Evolutionary conservation across 2,797 vertebrate species (phyloP).

Genomic region (Falco berigora): DNA sequence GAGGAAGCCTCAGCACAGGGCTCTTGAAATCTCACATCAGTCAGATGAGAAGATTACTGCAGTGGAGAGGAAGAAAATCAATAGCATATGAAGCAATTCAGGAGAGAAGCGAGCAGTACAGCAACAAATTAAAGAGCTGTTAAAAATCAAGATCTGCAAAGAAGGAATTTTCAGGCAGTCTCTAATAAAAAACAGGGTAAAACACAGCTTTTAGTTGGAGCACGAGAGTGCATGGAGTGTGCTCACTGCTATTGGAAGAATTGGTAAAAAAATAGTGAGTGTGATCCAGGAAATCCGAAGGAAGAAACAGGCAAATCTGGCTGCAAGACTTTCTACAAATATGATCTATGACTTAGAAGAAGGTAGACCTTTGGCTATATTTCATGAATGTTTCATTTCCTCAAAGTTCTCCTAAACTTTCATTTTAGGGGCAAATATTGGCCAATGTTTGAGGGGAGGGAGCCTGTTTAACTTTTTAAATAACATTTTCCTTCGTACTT

Average conservation of each 20-base stretch:
- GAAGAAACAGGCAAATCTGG: not conserved
- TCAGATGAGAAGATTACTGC: not conserved
- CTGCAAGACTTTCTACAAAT: not conserved
- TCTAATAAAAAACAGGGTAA: not conserved
- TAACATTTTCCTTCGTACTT: not conserved
- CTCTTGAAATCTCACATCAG: not conserved
- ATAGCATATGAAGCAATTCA: not conserved
- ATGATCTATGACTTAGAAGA: not conserved
- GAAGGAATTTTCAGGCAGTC: not conserved
- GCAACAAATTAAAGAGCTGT: not conserved
- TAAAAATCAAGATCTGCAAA: not conserved
- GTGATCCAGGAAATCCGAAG: not conserved
- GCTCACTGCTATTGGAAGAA: not conserved
- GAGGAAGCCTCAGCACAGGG: not conserved
- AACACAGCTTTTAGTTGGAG: not conserved
- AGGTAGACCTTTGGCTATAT: not conserved
- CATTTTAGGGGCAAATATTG: constrained; percentile 21
- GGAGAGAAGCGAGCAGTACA: not conserved
- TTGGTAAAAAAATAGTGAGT: not conserved
- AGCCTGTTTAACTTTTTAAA: not conserved
- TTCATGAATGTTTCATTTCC: constrained; percentile 41
- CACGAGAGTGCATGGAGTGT: not conserved
- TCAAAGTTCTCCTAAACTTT: constrained; percentile 36
- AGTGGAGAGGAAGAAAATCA: not conserved
- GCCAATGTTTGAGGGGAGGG: not conserved